phyloP scores from a whole-genome alignment of 1,140 invertebrate species.

The Drosophila ficusphila region DNA sequence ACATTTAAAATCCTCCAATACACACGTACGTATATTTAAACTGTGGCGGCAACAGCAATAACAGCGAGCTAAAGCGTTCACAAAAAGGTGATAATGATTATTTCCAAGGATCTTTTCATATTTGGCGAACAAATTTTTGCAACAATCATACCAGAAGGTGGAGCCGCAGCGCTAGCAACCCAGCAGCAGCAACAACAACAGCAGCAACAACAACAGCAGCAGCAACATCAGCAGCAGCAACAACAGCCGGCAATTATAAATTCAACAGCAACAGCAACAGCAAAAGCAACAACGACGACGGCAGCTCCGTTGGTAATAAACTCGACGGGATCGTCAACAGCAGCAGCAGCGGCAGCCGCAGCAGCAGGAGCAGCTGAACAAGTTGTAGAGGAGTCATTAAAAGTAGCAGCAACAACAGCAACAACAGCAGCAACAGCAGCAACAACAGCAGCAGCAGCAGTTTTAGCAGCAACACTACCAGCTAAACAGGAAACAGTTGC shows the following conservation, averaged over 20 bases:
- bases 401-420: conserved; percentile 53
- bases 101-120: conserved; percentile 84
- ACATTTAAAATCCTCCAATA: conserved; percentile 31
- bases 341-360: conserved; percentile 19
- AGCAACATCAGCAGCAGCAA: conserved; percentile 34
- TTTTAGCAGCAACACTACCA: conserved; percentile 32
- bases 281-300: conserved; percentile 24
- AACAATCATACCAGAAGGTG: conserved; percentile 83
- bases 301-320: conserved; percentile 56
- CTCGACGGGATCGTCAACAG: conserved; percentile 29
- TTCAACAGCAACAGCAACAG: conserved; percentile 32
- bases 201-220: conserved; percentile 30
- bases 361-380: conserved; percentile 74
- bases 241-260: conserved; percentile 52
- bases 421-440: conserved; percentile 24
- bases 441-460: conserved; percentile 23
- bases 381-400: conserved; percentile 77
- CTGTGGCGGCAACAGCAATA: conserved; percentile 22
- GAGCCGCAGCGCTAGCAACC: conserved; percentile 52
- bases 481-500: conserved; percentile 81
- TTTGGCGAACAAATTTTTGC: conserved; percentile 84
- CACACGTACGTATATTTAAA: conserved; percentile 14
- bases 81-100: conserved; percentile 84
- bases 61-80: conserved; percentile 44
- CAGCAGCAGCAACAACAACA: conserved; percentile 61